phyloP scores from a whole-genome alignment of 2,888 invertebrate genomes.

The Dynastes tityus region DNA sequence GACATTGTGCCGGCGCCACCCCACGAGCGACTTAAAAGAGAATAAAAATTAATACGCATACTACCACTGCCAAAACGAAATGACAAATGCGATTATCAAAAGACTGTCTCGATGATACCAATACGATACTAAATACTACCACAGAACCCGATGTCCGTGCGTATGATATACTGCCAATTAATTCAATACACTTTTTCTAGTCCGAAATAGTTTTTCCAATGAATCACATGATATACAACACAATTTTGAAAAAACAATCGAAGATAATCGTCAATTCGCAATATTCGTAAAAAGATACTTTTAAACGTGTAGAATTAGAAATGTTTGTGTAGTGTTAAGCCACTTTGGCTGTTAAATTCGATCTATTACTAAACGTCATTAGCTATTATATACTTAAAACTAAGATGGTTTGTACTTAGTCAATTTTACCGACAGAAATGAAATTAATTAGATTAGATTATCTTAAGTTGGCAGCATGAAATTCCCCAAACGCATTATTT shows the following conservation, averaged over 20 bases:
- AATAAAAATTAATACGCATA: conserved; percentile 16
- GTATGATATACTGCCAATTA: conserved; percentile 34
- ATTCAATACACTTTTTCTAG: conserved; percentile 19
- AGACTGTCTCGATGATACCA: conserved; percentile 34
- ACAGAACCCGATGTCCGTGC: conserved; percentile 12
- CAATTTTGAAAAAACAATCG: too few species aligned
- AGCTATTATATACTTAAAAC: conserved; percentile 4
- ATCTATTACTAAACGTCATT: background rate
- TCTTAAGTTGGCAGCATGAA: too few species aligned
- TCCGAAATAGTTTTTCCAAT: background rate
- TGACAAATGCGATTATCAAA: conserved; percentile 36
- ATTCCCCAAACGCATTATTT: too few species aligned
- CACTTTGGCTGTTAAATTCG: background rate
- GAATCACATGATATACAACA: too few species aligned
- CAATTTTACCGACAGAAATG: too few species aligned
- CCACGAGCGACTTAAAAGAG: conserved; percentile 54
- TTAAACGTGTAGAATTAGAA: background rate
- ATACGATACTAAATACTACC: background rate
- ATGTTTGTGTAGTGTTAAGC: background rate
- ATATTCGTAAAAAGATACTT: background rate
- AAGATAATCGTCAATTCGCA: too few species aligned
- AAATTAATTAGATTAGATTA: too few species aligned
- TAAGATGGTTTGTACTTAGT: too few species aligned
- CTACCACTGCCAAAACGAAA: conserved; percentile 56
- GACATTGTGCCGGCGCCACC: conserved; percentile 59